These are phyloP conservation scores for Myocastor coypus DNA, from an alignment of 2,113 vertebrate species.

Conservation along the genomic window DNA sequence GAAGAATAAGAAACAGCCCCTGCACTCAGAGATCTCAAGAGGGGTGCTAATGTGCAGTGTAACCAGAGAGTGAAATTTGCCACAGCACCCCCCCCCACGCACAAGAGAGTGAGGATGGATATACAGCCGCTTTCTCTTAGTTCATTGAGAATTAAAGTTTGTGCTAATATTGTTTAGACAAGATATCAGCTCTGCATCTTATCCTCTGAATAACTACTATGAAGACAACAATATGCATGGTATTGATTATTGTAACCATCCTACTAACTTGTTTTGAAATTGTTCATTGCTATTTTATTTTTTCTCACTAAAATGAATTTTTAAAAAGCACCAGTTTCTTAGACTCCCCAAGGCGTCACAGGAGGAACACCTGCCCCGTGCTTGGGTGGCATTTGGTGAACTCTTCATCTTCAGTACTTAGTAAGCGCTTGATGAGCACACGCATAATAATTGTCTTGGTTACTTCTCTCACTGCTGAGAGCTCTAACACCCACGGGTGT, in stretches of 20 bases:
- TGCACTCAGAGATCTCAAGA: neutral
- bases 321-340: neutral
- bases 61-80: neutral
- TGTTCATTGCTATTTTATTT: too few species aligned
- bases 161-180: too few species aligned
- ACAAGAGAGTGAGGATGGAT: too few species aligned
- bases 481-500: neutral
- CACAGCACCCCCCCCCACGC: accelerated
- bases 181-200: too few species aligned
- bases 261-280: too few species aligned
- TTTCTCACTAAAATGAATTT: too few species aligned
- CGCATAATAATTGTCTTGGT: neutral
- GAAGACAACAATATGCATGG: too few species aligned
- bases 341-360: neutral
- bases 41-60: neutral
- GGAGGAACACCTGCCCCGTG: neutral
- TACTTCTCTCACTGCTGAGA: neutral
- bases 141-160: too few species aligned
- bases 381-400: neutral
- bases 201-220: too few species aligned
- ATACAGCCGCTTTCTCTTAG: too few species aligned
- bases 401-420: neutral
- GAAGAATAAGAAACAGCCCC: neutral
- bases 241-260: too few species aligned
- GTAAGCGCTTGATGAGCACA: neutral